Conservation (phyloP, 53 echinoderm and acorn worm species). For the Echinarachnius parma region DNA sequence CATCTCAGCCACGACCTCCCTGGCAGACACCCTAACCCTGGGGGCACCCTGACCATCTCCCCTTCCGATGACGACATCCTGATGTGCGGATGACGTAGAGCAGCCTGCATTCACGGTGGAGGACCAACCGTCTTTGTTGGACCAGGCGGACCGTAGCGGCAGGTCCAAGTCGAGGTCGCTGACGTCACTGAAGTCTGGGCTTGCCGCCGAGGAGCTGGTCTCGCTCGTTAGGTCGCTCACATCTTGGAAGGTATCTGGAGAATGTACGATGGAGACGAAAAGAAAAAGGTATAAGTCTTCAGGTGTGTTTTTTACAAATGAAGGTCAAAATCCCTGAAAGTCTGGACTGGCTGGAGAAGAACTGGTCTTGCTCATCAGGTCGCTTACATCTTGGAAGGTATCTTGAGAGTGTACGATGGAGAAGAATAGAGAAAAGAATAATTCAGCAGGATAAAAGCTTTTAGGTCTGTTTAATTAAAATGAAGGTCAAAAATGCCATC, state of each 20-base stretch:
- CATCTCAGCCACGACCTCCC: constrained; percentile 42
- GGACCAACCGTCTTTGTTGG: constrained; percentile 70
- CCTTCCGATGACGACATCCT: not conserved
- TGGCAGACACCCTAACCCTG: constrained; percentile 20
- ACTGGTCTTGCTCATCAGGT: constrained; percentile 24
- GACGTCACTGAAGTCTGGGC: constrained; percentile 61
- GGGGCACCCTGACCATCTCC: constrained; percentile 7
- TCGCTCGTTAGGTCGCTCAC: constrained; percentile 32
- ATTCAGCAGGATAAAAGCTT: too few relatives aligned
- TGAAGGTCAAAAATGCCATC: too few relatives aligned
- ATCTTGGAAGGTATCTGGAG: constrained; percentile 42
- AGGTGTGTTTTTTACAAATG: too few relatives aligned
- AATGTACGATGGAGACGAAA: too few relatives aligned
- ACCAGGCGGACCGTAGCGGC: constrained; percentile 68
- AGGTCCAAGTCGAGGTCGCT: constrained; percentile 76
- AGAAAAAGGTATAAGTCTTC: too few relatives aligned
- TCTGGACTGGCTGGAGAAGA: constrained; percentile 60
- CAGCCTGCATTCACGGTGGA: not conserved
- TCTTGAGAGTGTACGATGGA: too few relatives aligned
- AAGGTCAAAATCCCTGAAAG: too few relatives aligned
- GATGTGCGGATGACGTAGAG: not conserved
- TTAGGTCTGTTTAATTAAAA: too few relatives aligned
- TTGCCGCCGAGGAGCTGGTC: constrained; percentile 52
- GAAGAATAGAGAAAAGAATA: too few relatives aligned
- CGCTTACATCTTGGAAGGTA: constrained; percentile 37